Base-by-base conservation (phyloP, 1,140 invertebrate genomes). In the Lysiphlebus fabarum region DNA sequence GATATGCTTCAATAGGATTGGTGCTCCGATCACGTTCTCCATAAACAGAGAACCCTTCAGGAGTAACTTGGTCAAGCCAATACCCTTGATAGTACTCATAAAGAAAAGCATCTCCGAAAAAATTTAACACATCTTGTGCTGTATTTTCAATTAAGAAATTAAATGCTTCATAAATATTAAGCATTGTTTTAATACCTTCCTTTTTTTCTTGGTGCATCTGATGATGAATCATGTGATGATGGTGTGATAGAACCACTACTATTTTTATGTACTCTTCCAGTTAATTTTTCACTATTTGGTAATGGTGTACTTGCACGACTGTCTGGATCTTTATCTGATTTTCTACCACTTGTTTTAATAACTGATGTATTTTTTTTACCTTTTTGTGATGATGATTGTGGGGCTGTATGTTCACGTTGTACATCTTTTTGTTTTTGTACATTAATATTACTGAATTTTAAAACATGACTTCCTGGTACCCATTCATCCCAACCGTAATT, bases 401-500 rank as follows among this genome's bases (percentile, higher is more conserved):
- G 84, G 0, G 61, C 61, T 17, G 56, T 56, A 47, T 92, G 89
- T n/a, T 89, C 85, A 81, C 88, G 85, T 67, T 91, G 85, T 26
- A 95, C 84, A 78, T 97, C 93, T 70, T 90, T 93, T 73, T 97
- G 94, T 64, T 90, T 89, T 67, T 91, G 88, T 0, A 95, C 84
- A 79, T 96, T 96, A 6, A 87, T 85, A 63, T 97, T 93, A 77
- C 94, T 98, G 67, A 89, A 93, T 75, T 97, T 96, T 7, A 98
- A 77, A 7, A 98, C 92, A 75, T 95, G 76, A 67, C 86, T 91
- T 76, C 98, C 95, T 0, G 93, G 92, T 9, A 98, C 95, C 95
- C 95, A 98, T 80, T 98, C 96, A 74, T 98, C 95, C 96, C 95
- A 98, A 82, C 94, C 96, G 60, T 34, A 79, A 69, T 74, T 17